Base-by-base conservation (phyloP, 2,113 vertebrate genomes). In the Archocentrus centrarchus region DNA sequence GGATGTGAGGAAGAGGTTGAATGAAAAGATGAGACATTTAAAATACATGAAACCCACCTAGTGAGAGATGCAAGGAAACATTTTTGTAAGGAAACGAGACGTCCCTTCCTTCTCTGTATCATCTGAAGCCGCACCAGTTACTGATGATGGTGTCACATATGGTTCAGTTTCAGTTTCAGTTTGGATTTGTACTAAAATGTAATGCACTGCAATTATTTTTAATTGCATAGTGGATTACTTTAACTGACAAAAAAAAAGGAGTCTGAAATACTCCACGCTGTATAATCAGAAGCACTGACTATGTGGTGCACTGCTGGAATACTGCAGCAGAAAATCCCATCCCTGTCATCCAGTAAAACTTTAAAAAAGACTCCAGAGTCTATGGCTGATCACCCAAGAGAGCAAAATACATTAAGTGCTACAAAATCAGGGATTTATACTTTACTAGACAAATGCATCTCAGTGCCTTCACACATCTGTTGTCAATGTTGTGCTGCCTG, bases 181-280 rank as follows among this genome's bases (percentile, higher is more conserved):
- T 73, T 73, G 68, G 32, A 73, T 73, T 73, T 73, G 68, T 30
- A 73, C 68, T 73, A 73, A 73, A 73, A 53, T 2, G 1, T 73
- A 73, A 55, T 73, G 68, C 27, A 55, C 27, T 73, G 47, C 47
- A 55, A 55, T 73, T 73, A 35, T 32, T 55, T 73, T 73, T 73
- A 55, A 73, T 73, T 53, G 47, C 66, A 73, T 17, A 73, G 24
- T 27, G 66, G 20, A 44, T 44, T 44, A 44, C 10, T 47, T 47
- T 47, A 15, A 17, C 15, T 50, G 47, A 50, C 47, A 50, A 50
- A 17, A 13, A 30, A 13, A 30, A 17, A 39, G 37, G 47, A 50
- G 6, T 50, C 15, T 50, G 47, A 50, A 50, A 17, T 50, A 17
- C 47, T 50, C 47, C 15, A 37, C 32, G 20, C 13, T 24, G n/a